Conservation (phyloP, 2,797 vertebrate species). For the Pygocentrus nattereri region DNA sequence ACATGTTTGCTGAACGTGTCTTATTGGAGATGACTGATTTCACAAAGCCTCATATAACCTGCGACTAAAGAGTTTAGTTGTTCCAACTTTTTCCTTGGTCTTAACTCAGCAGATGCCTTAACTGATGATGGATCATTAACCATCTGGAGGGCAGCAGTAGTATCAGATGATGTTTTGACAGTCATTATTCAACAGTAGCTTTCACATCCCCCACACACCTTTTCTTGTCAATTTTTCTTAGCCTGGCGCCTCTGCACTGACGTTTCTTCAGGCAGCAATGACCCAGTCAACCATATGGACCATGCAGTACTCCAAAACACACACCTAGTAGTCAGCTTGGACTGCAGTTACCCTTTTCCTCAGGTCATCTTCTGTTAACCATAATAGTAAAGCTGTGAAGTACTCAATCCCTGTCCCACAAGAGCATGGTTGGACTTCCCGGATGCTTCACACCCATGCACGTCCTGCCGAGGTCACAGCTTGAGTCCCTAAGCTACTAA, state of each 20-base stretch:
- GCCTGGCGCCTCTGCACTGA: not conserved
- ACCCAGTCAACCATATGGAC: constrained; percentile 14
- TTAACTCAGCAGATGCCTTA: constrained; percentile 8
- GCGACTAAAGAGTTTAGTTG: not conserved
- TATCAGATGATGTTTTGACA: constrained; percentile 40
- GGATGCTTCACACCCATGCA: constrained; percentile 35
- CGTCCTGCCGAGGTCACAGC: constrained; percentile 46
- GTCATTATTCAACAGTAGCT: constrained; percentile 38
- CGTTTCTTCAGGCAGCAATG: constrained; percentile 23
- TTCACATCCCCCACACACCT: constrained; percentile 28
- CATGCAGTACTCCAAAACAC: constrained; percentile 5
- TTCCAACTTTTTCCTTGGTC: constrained; percentile 1
- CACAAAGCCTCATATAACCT: constrained; percentile 31
- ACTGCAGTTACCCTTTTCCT: not conserved
- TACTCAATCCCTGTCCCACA: constrained; percentile 37
- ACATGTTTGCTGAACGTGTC: constrained; percentile 36
- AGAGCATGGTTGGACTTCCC: constrained; percentile 36
- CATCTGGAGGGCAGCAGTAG: not conserved
- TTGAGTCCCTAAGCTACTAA: constrained; percentile 29
- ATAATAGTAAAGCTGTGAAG: constrained; percentile 45
- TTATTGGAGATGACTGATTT: constrained; percentile 31
- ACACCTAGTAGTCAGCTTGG: constrained; percentile 29
- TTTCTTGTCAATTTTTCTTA: not conserved
- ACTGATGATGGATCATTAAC: constrained; percentile 15
- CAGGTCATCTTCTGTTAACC: constrained; percentile 13